Evolutionary conservation across 30 jellyfish, hydroid and myxozoan species (phyloP), one percentile per base, ranked within the genome.

Genomic region (Catostylus mosaicus): DNA sequence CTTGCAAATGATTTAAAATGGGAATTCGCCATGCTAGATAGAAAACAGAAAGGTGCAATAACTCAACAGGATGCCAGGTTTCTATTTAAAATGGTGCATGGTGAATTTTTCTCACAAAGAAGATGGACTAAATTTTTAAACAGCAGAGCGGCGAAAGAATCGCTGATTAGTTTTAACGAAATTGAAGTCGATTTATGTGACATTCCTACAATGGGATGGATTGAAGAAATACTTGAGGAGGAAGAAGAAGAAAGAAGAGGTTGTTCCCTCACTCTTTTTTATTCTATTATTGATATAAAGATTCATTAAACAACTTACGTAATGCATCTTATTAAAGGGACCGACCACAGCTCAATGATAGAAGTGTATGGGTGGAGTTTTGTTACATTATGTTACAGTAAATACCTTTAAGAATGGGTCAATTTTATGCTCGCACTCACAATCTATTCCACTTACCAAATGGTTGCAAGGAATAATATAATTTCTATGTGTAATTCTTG

Each of bases 151-250:
- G 96, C 90, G 2, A 61, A 75, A 0, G 84, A 52, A 31, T 77
- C 94, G 19, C 45, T 64, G 36, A 80, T 90, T 27, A 78, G 92
- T 37, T 90, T 90, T 64, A 92, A 75, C 23, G 98, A 90, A 54
- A 90, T 90, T 64, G 98, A 90, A 69, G 98, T 90, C 52, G 98
- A 90, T 46, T 77, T 90, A 4, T 90, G 98, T 38, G 85, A 80
- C 20, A 85, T 90, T 10, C 96, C 97, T 26, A 84, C 95, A 31
- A 33, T 75, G 78, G 97, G 89, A 10, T 90, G 97, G 97, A 72
- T 90, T 14, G 97, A 90, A 27, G 95, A 90, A 43, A 59, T 90
- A 11, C 73, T 82, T 30, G 91, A 68, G 30, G 97, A 83, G 63
- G 89, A 90, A 40, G 91, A 90, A 11, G 85, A 77, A 19, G 95